Evolutionary conservation across 2,888 invertebrate species (phyloP).

Genomic region (Leptodirus hochenwartii): DNA sequence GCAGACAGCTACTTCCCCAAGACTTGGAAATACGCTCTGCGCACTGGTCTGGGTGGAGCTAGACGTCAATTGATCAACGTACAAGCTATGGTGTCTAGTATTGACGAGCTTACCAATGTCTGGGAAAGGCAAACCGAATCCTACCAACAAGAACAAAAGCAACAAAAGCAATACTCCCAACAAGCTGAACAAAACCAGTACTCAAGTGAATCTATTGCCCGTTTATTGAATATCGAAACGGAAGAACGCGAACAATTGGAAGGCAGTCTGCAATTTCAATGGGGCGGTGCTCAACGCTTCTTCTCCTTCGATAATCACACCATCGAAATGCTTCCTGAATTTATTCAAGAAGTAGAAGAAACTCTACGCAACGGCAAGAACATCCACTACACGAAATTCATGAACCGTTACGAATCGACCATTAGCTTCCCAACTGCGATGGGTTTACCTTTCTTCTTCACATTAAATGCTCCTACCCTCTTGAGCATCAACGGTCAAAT

Average conservation of each 20-base stretch:
- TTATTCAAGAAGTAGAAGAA: conserved; percentile 23
- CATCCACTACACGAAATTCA: conserved; percentile 38
- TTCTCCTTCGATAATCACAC: conserved; percentile 33
- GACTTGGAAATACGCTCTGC: conserved; percentile 17
- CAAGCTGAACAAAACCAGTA: conserved; percentile 18
- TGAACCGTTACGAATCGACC: conserved; percentile 34
- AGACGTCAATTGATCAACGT: conserved; percentile 15
- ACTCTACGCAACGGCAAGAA: conserved; percentile 28
- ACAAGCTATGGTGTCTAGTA: conserved; percentile 26
- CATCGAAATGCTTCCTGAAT: conserved; percentile 24
- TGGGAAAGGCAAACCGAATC: conserved; percentile 16
- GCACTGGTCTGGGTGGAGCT: conserved; percentile 21
- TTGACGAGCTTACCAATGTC: conserved; percentile 21
- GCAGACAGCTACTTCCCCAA: conserved; percentile 36
- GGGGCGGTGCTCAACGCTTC: conserved; percentile 29
- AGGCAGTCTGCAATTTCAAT: conserved; percentile 29
- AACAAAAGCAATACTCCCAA: conserved; percentile 9
- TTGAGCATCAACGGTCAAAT: conserved; percentile 31
- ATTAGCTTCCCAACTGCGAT: conserved; percentile 48
- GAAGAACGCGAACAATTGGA: conserved; percentile 34
- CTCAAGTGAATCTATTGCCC: conserved; percentile 34
- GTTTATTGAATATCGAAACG: conserved; percentile 34
- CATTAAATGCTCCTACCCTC: conserved; percentile 36
- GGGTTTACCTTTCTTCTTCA: conserved; percentile 48
- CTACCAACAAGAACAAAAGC: conserved; percentile 12